These are phyloP conservation scores for Hozukius guyotensis DNA, from an alignment of 2,797 vertebrate species.

Conservation along the genomic window DNA sequence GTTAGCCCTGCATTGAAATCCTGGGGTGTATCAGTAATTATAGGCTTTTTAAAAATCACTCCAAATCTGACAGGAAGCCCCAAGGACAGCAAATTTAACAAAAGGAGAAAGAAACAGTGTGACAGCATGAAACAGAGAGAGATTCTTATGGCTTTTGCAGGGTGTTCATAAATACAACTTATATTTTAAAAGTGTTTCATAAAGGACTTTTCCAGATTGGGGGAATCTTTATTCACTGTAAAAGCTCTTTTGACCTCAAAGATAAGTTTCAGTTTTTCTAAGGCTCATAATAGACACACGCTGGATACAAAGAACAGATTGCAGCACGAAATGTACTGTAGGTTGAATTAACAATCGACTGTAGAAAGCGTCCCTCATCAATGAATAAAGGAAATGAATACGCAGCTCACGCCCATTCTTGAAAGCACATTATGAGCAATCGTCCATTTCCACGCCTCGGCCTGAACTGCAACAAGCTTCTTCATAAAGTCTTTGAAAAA, in stretches of 20 bases:
- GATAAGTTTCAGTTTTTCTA: not conserved
- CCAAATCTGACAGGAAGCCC: constrained; percentile 39
- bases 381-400: constrained; percentile 31
- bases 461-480: constrained; percentile 40
- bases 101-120: not conserved
- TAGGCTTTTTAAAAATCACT: constrained; percentile 51
- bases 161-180: constrained; percentile 18
- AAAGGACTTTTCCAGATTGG: constrained; percentile 11
- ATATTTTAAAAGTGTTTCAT: constrained; percentile 39
- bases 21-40: constrained; percentile 45
- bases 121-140: not conserved
- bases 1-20: constrained; percentile 33
- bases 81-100: constrained; percentile 15
- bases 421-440: constrained; percentile 42
- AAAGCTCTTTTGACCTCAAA: constrained; percentile 11
- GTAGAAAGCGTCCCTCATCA: not conserved
- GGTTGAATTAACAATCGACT: constrained; percentile 24
- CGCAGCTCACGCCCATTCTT: constrained; percentile 1
- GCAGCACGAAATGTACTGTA: not conserved
- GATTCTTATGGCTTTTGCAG: constrained; percentile 9
- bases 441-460: constrained; percentile 26
- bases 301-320: constrained; percentile 21
- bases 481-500: constrained; percentile 40
- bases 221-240: constrained; percentile 17
- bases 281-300: not conserved